Evolutionary conservation across 1,140 invertebrate genomes (phyloP).

Genomic region (Drosophila punjabiensis): DNA sequence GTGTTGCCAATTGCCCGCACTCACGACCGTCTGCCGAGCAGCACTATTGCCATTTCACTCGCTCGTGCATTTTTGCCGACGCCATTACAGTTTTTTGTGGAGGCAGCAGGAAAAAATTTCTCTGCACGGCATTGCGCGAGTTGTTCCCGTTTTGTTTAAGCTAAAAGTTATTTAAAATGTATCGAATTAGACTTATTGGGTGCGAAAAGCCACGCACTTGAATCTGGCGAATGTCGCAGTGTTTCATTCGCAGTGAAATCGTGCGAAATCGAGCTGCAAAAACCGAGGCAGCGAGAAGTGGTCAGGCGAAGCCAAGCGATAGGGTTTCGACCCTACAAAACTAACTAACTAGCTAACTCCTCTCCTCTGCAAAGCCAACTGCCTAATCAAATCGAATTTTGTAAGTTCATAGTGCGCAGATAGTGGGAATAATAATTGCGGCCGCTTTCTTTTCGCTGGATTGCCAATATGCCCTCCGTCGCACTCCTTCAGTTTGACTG

Average conservation of each 20-base stretch:
- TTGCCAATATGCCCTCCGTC: slow-evolving; percentile 37
- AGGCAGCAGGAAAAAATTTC: slow-evolving; percentile 70
- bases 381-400: not conserved
- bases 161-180: slow-evolving; percentile 65
- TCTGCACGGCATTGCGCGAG: slow-evolving; percentile 71
- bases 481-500: slow-evolving; percentile 24
- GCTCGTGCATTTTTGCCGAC: slow-evolving; percentile 79
- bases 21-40: slow-evolving; percentile 90
- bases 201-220: slow-evolving; percentile 29
- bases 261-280: slow-evolving; percentile 44
- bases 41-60: slow-evolving; percentile 71
- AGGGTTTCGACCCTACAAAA: slow-evolving; percentile 41
- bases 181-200: slow-evolving; percentile 37
- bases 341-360: not conserved
- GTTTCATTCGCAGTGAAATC: slow-evolving; percentile 37
- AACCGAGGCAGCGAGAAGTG: slow-evolving; percentile 44
- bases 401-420: slow-evolving; percentile 21
- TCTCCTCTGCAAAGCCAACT: slow-evolving; percentile 6
- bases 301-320: slow-evolving; percentile 28
- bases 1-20: slow-evolving; percentile 80
- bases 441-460: slow-evolving; percentile 46
- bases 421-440: slow-evolving; percentile 11
- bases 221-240: slow-evolving; percentile 20
- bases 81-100: slow-evolving; percentile 80
- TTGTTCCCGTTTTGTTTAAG: slow-evolving; percentile 66